A percentile compares a stretch with the other conserved stretches of the same genome.
These are phyloP conservation scores for Perca schrenkii DNA, from an alignment of 2,113 vertebrate genomes.

Conservation along the genomic window DNA sequence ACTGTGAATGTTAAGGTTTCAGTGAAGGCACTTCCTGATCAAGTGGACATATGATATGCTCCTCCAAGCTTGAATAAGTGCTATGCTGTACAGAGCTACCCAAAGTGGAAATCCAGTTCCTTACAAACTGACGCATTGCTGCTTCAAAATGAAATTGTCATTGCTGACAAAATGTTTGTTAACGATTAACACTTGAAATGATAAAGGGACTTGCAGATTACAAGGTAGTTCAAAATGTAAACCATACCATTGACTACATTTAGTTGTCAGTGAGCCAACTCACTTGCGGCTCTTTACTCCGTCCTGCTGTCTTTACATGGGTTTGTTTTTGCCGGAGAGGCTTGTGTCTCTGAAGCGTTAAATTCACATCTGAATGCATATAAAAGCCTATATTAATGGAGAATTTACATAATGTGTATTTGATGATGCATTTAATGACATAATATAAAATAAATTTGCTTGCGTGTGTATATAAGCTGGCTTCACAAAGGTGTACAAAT, in stretches of 20 bases:
- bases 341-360: background rate
- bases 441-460: background rate
- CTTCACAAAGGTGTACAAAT: background rate
- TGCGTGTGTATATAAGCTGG: background rate
- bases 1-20: slow-evolving; percentile 12
- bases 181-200: too few relatives aligned
- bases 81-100: too few relatives aligned
- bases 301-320: too few relatives aligned
- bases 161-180: too few relatives aligned
- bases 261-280: too few relatives aligned
- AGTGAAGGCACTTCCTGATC: background rate
- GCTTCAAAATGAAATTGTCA: background rate
- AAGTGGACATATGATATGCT: background rate
- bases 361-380: background rate
- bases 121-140: background rate
- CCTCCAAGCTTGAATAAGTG: background rate
- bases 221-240: too few relatives aligned
- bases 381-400: too few relatives aligned
- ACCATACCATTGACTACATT: too few relatives aligned
- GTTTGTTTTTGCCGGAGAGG: background rate
- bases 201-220: too few relatives aligned
- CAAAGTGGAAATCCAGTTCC: background rate
- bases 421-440: too few relatives aligned
- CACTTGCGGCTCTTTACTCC: too few relatives aligned
- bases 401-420: too few relatives aligned